A percentile compares a stretch with the other conserved stretches of the same genome.
Evolutionary conservation across 2,888 invertebrate species (phyloP).

Genomic region (Catocala sponsa): DNA sequence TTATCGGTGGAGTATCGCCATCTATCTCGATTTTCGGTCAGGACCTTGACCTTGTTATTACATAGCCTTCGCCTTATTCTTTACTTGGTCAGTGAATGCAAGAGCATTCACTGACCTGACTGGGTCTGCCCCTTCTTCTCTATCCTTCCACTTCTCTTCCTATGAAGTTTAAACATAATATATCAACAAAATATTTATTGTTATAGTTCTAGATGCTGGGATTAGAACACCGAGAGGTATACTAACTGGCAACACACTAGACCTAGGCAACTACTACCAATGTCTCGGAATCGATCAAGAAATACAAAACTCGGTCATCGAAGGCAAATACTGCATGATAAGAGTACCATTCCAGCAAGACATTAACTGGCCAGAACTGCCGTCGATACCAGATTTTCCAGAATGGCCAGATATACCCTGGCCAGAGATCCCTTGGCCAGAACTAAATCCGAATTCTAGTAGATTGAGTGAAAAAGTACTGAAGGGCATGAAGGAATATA

Average conservation of each 20-base stretch:
- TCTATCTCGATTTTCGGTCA: no score
- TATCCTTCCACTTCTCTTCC: neutral
- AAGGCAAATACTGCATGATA: slow-evolving; percentile 75
- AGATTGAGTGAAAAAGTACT: slow-evolving; percentile 27
- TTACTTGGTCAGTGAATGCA: no score
- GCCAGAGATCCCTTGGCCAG: slow-evolving; percentile 35
- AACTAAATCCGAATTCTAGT: slow-evolving; percentile 25
- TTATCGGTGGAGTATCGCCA: no score
- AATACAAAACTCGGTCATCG: slow-evolving; percentile 54
- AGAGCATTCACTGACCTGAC: no score
- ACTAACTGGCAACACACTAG: slow-evolving; percentile 59
- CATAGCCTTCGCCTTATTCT: no score
- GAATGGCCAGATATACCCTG: slow-evolving; percentile 34
- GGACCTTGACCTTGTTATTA: no score
- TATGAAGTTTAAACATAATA: neutral
- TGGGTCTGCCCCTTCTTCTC: no score
- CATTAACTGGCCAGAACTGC: slow-evolving; percentile 43
- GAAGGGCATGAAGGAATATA: slow-evolving; percentile 22
- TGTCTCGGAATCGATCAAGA: slow-evolving; percentile 63
- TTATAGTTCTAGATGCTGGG: slow-evolving; percentile 70
- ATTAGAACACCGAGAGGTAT: slow-evolving; percentile 68
- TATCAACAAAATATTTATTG: slow-evolving; percentile 3
- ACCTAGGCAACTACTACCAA: slow-evolving; percentile 69
- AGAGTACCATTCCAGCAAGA: slow-evolving; percentile 58
- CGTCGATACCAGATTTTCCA: slow-evolving; percentile 47